Conservation (phyloP, 2,888 invertebrate genomes). For the Drosophila rellima region DNA sequence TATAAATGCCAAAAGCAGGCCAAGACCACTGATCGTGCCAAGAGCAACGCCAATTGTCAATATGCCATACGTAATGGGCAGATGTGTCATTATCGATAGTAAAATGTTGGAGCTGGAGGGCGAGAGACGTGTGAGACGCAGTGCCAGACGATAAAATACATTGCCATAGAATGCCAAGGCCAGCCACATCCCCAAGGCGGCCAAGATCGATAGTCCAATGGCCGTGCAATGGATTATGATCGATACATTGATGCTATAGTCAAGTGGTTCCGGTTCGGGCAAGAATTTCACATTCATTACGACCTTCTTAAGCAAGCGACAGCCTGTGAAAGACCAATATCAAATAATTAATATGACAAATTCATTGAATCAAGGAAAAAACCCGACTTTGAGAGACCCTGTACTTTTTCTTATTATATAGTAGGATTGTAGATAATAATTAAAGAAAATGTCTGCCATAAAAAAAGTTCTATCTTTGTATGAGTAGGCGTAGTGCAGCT, state of each 20-base stretch:
- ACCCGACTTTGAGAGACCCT: neutral
- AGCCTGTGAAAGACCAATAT: conserved; percentile 49
- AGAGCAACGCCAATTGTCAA: conserved; percentile 88
- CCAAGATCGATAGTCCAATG: conserved; percentile 70
- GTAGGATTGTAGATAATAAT: too few species aligned
- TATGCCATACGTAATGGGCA: conserved; percentile 90
- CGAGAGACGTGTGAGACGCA: conserved; percentile 72
- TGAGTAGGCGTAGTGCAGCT: too few species aligned
- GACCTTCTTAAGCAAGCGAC: conserved; percentile 75
- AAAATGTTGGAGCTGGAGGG: conserved; percentile 85
- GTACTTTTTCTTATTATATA: too few species aligned
- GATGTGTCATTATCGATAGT: conserved; percentile 88
- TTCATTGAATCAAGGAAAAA: neutral
- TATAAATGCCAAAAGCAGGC: conserved; percentile 88
- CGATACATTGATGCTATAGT: conserved; percentile 70
- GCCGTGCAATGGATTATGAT: conserved; percentile 78
- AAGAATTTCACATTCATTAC: conserved; percentile 58
- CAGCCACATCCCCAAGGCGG: conserved; percentile 65
- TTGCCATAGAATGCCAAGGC: conserved; percentile 69
- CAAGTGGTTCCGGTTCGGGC: conserved; percentile 61
- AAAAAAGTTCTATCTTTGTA: too few species aligned
- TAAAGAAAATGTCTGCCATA: too few species aligned
- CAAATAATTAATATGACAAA: neutral
- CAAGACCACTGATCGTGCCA: conserved; percentile 91
- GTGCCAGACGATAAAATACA: conserved; percentile 63